Evolutionary conservation across 1,140 invertebrate genomes (phyloP).

Genomic region (Trialeurodes vaporariorum): DNA sequence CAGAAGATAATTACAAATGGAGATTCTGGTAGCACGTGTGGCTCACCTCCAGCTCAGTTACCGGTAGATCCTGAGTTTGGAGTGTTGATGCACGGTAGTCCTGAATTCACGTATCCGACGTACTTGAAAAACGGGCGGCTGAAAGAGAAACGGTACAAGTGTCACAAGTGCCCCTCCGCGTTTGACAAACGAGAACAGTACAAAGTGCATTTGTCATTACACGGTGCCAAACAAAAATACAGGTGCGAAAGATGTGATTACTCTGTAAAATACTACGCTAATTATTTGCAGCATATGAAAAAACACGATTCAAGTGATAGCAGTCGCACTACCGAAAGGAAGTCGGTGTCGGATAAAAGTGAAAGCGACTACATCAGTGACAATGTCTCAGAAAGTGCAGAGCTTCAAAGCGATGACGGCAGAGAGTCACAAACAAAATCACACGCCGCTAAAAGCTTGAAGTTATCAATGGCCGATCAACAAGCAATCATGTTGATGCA

Average conservation of each 20-base stretch:
- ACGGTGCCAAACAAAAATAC: slow-evolving; percentile 71
- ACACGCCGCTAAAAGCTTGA: slow-evolving; percentile 35
- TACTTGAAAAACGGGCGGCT: slow-evolving; percentile 58
- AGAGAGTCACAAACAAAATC: slow-evolving; percentile 30
- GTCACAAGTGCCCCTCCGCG: slow-evolving; percentile 74
- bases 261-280: slow-evolving; percentile 73
- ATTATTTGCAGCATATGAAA: slow-evolving; percentile 64
- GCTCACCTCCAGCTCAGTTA: background rate
- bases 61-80: slow-evolving; percentile 49
- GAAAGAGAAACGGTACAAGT: slow-evolving; percentile 68
- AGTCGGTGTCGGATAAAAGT: background rate
- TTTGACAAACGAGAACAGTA: slow-evolving; percentile 79
- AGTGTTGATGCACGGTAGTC: slow-evolving; percentile 53
- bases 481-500: slow-evolving; percentile 37
- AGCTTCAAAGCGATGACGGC: slow-evolving; percentile 16
- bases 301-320: slow-evolving; percentile 56
- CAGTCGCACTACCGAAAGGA: background rate
- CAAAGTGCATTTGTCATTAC: slow-evolving; percentile 66
- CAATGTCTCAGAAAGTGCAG: background rate
- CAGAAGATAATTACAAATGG: slow-evolving; percentile 4
- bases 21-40: background rate
- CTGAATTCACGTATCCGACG: slow-evolving; percentile 61
- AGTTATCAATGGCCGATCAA: slow-evolving; percentile 41
- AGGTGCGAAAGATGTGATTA: slow-evolving; percentile 79
- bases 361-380: background rate